Base-by-base conservation (phyloP, 1,140 invertebrate genomes). In the Drosophila setifemur region DNA sequence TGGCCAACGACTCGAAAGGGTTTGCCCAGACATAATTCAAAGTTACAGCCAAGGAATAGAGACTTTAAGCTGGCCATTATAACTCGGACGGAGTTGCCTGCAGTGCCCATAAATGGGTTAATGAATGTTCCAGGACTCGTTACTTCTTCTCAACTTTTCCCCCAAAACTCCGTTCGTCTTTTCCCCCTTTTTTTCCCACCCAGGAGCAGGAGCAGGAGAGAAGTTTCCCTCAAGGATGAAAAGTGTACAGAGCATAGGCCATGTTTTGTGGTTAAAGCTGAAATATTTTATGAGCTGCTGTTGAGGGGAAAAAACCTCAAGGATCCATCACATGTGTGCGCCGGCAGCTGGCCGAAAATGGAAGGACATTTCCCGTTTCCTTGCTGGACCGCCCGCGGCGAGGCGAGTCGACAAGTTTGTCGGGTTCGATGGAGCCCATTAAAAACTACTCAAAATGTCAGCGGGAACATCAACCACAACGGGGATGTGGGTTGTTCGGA, bases 401-500 rank as follows among this genome's bases (percentile, higher is more conserved):
- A 70, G 26, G 37, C 40, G 77, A 82, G 77, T 70, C 53, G 40
- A 47, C 81, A 83, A 83, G 70, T 71, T 66, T 50, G 72, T 71
- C 44, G 57, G 57, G 45, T 64, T 55, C 49, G 28, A 42, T 25
- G 69, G 63, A 78, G 49, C 35, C 66, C 81, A 86, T 86, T 86
- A 86, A 81, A 81, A 86, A 86, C 76, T 81, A 86, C 82, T 86
- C 81, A 81, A 86, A 86, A 66, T 76, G 76, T 81, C 58, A 73
- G 81, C 81, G 49, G 75, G 81, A 64, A 39, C 45, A 29, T 31
- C 44, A 75, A 49, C 49, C 49, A 47, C 49, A 77, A n/a, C 43
- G 42, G 31, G 18, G 31, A 26, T 37, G 28, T 9, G 33, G 19
- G n/a, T n/a, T n/a, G n/a, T n/a, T n/a, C n/a, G n/a, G 3, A 7